Conservation (phyloP, 2,113 vertebrate genomes). For the Grantiella picta region DNA sequence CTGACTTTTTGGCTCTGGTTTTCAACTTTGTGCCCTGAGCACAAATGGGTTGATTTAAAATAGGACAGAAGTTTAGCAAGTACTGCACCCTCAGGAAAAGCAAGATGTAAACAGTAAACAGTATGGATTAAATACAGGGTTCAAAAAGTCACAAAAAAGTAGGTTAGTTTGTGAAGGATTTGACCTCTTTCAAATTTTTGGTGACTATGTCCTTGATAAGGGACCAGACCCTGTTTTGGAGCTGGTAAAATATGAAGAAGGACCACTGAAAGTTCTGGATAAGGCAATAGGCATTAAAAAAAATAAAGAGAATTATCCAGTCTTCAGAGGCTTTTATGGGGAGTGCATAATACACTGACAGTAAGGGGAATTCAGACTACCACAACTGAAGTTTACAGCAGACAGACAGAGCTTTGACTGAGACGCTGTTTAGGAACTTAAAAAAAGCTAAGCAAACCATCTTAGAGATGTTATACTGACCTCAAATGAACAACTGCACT, state of each 20-base stretch:
- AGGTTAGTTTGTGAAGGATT: neutral
- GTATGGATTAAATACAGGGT: neutral
- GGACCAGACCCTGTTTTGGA: neutral
- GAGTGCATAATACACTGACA: neutral
- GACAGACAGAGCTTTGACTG: neutral
- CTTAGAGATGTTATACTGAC: neutral
- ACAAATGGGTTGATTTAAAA: neutral
- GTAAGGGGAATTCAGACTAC: neutral
- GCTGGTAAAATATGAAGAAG: neutral
- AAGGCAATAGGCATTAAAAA: neutral
- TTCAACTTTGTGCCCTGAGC: neutral
- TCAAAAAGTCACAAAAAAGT: neutral
- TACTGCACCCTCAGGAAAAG: neutral
- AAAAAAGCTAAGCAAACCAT: neutral
- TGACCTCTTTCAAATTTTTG: neutral
- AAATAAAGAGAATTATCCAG: neutral
- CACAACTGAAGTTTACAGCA: neutral
- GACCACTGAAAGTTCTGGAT: neutral
- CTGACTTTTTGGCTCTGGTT: neutral
- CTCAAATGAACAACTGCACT: neutral
- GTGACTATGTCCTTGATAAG: neutral
- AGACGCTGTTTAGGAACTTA: neutral
- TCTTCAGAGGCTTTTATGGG: neutral
- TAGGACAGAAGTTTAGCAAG: neutral
- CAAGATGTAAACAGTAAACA: neutral